Evolutionary conservation across 2,888 invertebrate genomes (phyloP), one percentile per base, ranked within the genome.

Genomic region (Chrysotoxum bicinctum): DNA sequence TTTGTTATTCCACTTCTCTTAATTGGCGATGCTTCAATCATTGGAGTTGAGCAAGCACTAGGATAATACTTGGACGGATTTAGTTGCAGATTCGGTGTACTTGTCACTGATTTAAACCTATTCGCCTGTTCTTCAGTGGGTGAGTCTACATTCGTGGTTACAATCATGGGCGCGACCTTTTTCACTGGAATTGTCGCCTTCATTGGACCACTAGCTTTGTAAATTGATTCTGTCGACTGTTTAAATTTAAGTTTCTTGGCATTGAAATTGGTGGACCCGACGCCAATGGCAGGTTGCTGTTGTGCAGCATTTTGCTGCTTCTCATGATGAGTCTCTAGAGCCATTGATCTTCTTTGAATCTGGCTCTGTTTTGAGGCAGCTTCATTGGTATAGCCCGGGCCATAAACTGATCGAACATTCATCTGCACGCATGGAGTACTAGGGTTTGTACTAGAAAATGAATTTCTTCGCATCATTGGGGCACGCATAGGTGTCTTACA

Each of bases 161-260:
- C 60, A 14, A 84, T 56, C 87, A 88, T 88, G 0, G 89, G 88
- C 8, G 88, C 87, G 8, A 89, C 88, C 40, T 88, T 89, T 52
- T 89, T 90, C 0, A 90, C 78, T 1, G 89, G 90, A 54, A 89
- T 87, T 6, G 89, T 88, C 10, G 90, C 90, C 66, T 89, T 89
- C 43, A 90, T 62, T 6, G 90, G 90, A 19, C 87, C 89, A 9
- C 77, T 76, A 5, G 88, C 87, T 54, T 88, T 88, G n/a, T 88
- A 77, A 23, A 89, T 88, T 0, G 89, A 89, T 48, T 88, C 87
- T 3, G 87, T 81, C 3, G 87, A 68, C 4, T 77, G 68, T 56
- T 84, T 87, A 1, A 86, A 73, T 72, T 88, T 89, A 1, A 72
- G 14, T 80, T 87, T 89, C 23, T 88, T 88, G 1, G 83, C 87